phyloP scores from a whole-genome alignment of 1,140 invertebrate species.

The Tetranychus cinnabarinus region DNA sequence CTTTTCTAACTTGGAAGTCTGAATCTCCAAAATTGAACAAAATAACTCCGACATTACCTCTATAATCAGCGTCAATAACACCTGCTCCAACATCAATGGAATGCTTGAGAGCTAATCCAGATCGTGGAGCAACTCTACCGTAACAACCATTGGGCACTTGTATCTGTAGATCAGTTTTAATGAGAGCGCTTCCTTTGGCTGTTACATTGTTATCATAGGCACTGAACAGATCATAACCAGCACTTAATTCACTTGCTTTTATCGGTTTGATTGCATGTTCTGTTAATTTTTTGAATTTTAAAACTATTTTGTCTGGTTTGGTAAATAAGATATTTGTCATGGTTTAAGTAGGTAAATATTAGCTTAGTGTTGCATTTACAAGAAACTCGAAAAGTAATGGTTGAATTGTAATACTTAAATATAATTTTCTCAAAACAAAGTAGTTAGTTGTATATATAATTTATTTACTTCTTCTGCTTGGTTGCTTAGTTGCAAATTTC shows the following conservation, averaged over 20 bases:
- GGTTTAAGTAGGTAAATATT: no score
- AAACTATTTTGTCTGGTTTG: no score
- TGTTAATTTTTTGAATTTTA: slow-evolving; percentile 13
- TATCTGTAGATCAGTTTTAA: slow-evolving; percentile 71
- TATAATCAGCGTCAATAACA: slow-evolving; percentile 75
- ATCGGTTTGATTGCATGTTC: slow-evolving; percentile 52
- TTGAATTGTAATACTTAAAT: no score
- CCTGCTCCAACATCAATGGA: slow-evolving; percentile 95
- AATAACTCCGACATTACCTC: slow-evolving; percentile 78
- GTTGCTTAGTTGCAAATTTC: no score
- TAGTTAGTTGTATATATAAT: no score
- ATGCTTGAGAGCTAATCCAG: slow-evolving; percentile 79
- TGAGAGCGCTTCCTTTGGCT: slow-evolving; percentile 52
- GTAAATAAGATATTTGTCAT: no score
- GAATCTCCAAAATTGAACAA: slow-evolving; percentile 71
- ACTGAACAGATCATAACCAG: slow-evolving; percentile 68
- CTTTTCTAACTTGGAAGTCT: slow-evolving; percentile 45
- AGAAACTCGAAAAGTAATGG: no score
- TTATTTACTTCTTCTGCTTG: no score
- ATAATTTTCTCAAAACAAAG: no score
- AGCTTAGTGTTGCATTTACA: no score
- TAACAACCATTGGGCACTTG: slow-evolving; percentile 51
- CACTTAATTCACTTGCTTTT: slow-evolving; percentile 57
- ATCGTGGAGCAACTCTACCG: slow-evolving; percentile 82
- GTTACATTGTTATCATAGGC: slow-evolving; percentile 64